Percentiles rank a stretch among this genome's conserved stretches.
These are phyloP conservation scores for Thalassarche chlororhynchos DNA, from an alignment of 2,113 vertebrate genomes.

Conservation along the genomic window DNA sequence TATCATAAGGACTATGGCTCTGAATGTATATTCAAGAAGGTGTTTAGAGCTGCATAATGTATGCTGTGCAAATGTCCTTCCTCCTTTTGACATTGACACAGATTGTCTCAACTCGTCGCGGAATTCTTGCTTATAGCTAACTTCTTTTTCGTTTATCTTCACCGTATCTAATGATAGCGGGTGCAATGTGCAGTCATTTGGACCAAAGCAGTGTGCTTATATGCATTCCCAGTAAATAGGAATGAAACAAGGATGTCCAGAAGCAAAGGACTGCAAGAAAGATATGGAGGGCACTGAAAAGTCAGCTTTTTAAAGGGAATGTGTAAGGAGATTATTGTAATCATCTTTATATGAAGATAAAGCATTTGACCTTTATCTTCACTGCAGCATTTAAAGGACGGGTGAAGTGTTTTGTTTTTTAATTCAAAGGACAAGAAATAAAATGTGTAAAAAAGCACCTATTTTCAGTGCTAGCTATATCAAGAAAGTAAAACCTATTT, in stretches of 20 bases:
- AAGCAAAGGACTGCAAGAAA: slow-evolving; percentile 6
- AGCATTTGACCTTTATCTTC: slow-evolving; percentile 54
- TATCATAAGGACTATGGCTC: background rate
- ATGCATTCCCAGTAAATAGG: background rate
- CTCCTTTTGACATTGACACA: slow-evolving; percentile 35
- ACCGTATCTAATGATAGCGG: background rate
- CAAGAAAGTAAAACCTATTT: background rate
- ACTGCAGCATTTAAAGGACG: background rate
- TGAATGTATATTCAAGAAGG: slow-evolving; percentile 20
- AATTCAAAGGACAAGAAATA: slow-evolving; percentile 29
- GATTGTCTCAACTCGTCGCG: background rate
- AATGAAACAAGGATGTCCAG: slow-evolving; percentile 18
- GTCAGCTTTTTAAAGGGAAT: slow-evolving; percentile 33
- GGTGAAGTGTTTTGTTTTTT: slow-evolving; percentile 29
- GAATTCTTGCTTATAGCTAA: background rate
- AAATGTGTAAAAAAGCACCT: background rate
- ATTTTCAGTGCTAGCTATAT: background rate
- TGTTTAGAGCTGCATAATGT: slow-evolving; percentile 46
- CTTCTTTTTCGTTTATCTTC: background rate
- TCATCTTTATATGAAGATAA: slow-evolving; percentile 49
- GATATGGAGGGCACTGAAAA: slow-evolving; percentile 18
- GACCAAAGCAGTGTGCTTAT: background rate
- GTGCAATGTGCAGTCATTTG: background rate
- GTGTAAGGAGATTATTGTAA: slow-evolving; percentile 45
- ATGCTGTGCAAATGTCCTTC: slow-evolving; percentile 10